Conservation (phyloP, 1,140 invertebrate genomes). For the Trichonephila clavipes region DNA sequence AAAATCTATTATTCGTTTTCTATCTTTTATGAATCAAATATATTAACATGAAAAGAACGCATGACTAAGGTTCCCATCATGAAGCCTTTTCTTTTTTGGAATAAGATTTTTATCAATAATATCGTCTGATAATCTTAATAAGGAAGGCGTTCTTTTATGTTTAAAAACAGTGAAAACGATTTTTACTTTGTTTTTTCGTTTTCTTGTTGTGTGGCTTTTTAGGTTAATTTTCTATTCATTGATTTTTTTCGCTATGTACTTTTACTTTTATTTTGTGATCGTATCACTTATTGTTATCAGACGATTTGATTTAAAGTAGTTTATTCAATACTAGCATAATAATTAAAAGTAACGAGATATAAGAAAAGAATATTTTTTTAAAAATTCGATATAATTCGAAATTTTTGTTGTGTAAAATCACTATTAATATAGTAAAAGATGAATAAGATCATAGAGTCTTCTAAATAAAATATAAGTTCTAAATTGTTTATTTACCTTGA, state of each 20-base stretch:
- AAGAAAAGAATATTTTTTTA: no score
- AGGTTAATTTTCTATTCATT: neutral
- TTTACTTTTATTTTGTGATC: neutral
- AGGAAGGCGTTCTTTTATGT: slow-evolving; percentile 56
- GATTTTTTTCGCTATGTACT: neutral
- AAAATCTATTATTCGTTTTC: slow-evolving; percentile 1
- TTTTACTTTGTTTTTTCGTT: neutral
- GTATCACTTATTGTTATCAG: neutral
- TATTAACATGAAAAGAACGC: neutral
- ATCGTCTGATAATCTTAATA: slow-evolving; percentile 61
- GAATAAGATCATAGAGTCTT: no score
- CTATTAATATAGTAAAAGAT: no score
- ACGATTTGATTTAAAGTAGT: neutral
- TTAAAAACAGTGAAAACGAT: slow-evolving; percentile 43
- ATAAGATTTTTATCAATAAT: neutral
- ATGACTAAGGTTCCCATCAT: neutral
- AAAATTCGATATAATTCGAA: no score
- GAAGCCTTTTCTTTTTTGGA: neutral
- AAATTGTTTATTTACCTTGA: no score
- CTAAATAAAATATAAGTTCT: no score
- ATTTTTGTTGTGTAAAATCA: no score
- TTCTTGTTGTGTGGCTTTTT: neutral
- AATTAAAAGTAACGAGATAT: neutral
- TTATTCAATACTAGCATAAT: neutral
- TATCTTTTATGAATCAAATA: neutral